Conservation (phyloP, 2,888 invertebrate genomes). For the Sesia apiformis region DNA sequence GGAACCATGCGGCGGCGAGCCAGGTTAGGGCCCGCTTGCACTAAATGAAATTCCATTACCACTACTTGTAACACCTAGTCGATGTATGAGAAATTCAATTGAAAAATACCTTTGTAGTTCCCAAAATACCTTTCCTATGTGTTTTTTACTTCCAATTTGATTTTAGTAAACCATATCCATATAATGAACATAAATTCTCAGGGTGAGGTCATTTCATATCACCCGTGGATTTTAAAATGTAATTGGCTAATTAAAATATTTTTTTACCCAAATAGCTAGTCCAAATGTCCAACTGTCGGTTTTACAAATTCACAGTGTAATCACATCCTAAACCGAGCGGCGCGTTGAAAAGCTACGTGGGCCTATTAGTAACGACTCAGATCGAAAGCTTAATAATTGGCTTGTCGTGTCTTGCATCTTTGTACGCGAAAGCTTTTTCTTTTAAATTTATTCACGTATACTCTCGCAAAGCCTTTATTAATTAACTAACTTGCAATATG, state of each 20-base stretch:
- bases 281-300: too few relatives aligned
- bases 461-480: neutral
- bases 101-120: slow-evolving; percentile 5
- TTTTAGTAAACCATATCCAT: too few relatives aligned
- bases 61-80: slow-evolving; percentile 3
- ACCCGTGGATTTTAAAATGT: too few relatives aligned
- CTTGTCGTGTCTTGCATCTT: slow-evolving; percentile 16
- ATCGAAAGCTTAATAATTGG: slow-evolving; percentile 32
- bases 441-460: slow-evolving; percentile 6
- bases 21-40: slow-evolving; percentile 17
- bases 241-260: too few relatives aligned
- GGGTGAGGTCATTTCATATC: too few relatives aligned
- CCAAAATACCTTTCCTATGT: neutral
- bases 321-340: slow-evolving; percentile 8
- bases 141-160: too few relatives aligned
- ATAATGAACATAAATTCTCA: too few relatives aligned
- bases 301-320: too few relatives aligned
- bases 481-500: neutral
- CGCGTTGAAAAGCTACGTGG: slow-evolving; percentile 28
- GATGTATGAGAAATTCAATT: slow-evolving; percentile 4
- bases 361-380: slow-evolving; percentile 32
- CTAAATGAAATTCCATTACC: slow-evolving; percentile 22
- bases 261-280: too few relatives aligned
- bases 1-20: slow-evolving; percentile 19
- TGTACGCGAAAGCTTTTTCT: slow-evolving; percentile 5